Evolutionary conservation across 2,888 invertebrate species (phyloP).

Genomic region (Synergus gifuensis): DNA sequence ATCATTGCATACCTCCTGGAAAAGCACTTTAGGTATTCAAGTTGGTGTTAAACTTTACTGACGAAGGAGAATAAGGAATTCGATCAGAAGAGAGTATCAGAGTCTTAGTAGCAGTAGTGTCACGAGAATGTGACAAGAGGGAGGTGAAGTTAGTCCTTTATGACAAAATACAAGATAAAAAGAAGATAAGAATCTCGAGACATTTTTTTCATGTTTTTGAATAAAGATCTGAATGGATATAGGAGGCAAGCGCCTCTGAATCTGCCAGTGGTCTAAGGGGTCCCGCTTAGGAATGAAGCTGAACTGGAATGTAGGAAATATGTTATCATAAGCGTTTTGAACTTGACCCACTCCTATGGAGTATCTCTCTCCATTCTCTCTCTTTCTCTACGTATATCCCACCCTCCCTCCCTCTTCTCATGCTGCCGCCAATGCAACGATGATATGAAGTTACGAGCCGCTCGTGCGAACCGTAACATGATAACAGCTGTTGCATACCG

Average conservation of each 20-base stretch:
- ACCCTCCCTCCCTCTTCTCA: constrained; percentile 49
- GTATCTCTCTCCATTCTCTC: constrained; percentile 52
- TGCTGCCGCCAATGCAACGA: constrained; percentile 53
- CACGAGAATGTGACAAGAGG: neutral
- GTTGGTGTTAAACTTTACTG: neutral
- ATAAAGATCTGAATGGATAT: neutral
- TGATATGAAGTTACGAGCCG: constrained; percentile 75
- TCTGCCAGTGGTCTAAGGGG: constrained; percentile 41
- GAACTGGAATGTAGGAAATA: constrained; percentile 66
- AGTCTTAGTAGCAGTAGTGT: neutral
- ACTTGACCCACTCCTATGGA: constrained; percentile 74
- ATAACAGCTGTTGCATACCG: constrained; percentile 74
- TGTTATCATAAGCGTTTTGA: constrained; percentile 75
- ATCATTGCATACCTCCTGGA: neutral
- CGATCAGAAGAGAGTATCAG: neutral
- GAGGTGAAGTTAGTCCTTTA: neutral
- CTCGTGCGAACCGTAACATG: constrained; percentile 75
- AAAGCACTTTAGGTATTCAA: neutral
- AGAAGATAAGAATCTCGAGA: too few relatives aligned
- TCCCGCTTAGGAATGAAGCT: constrained; percentile 57
- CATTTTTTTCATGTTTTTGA: neutral
- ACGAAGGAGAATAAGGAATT: neutral
- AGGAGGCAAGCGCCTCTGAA: neutral
- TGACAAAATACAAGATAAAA: neutral
- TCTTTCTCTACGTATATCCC: constrained; percentile 50